A percentile compares a stretch with the other conserved stretches of the same genome.
Evolutionary conservation across 2,797 vertebrate genomes (phyloP).

Genomic region (Peromyscus nudipes): DNA sequence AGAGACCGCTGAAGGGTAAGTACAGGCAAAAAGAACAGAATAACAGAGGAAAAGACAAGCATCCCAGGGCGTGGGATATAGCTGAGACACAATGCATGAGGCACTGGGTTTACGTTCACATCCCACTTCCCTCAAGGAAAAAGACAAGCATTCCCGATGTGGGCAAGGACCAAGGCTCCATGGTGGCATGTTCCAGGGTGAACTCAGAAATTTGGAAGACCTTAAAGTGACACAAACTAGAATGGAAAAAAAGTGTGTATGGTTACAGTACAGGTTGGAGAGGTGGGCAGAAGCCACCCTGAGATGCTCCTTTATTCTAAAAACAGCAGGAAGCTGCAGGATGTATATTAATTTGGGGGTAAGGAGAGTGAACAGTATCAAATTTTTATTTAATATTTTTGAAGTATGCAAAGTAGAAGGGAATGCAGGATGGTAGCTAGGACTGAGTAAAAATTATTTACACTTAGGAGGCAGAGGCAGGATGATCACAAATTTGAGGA

Average conservation of each 20-base stretch:
- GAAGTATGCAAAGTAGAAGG: neutral
- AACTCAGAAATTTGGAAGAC: constrained; percentile 33
- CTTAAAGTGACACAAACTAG: neutral
- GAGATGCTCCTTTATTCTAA: neutral
- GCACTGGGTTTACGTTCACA: neutral
- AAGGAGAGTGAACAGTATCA: neutral
- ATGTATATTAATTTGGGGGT: neutral
- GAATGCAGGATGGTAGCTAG: neutral
- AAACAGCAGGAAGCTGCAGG: constrained; percentile 20
- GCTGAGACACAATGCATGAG: neutral
- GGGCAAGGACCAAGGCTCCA: neutral
- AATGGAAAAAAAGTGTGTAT: neutral
- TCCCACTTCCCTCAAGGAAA: neutral
- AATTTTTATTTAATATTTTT: constrained; percentile 66
- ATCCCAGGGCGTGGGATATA: neutral
- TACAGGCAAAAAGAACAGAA: neutral
- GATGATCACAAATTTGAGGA: neutral
- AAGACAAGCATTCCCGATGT: neutral
- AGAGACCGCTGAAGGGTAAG: constrained; percentile 36
- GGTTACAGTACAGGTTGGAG: neutral
- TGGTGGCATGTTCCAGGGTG: neutral
- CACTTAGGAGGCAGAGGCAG: neutral
- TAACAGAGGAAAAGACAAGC: neutral
- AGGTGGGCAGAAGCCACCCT: neutral
- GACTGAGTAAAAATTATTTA: neutral